These are phyloP conservation scores for Augochlora pura DNA, from an alignment of 1,140 invertebrate species.

Conservation along the genomic window DNA sequence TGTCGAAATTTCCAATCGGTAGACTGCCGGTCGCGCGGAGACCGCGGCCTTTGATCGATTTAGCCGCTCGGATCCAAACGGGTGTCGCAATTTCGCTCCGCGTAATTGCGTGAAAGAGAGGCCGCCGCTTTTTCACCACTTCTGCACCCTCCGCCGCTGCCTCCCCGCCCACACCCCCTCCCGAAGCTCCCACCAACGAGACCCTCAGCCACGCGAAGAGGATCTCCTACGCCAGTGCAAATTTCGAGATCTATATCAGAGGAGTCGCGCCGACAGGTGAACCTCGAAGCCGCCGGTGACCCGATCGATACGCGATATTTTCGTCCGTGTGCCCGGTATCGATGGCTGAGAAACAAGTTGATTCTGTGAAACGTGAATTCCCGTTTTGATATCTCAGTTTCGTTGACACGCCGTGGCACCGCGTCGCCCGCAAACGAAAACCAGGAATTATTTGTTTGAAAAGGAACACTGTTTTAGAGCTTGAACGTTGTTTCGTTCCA, in stretches of 20 bases:
- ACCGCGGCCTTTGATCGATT: slow-evolving; percentile 58
- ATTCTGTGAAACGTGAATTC: background rate
- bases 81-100: slow-evolving; percentile 55
- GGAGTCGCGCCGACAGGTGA: slow-evolving; percentile 20
- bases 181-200: background rate
- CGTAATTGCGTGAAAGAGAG: slow-evolving; percentile 61
- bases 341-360: background rate
- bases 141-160: background rate
- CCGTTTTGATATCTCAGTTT: no score
- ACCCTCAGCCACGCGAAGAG: slow-evolving; percentile 7
- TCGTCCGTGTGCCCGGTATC: background rate
- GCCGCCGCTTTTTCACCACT: slow-evolving; percentile 34
- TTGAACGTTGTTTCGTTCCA: no score
- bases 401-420: no score
- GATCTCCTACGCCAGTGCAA: slow-evolving; percentile 1
- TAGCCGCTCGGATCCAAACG: slow-evolving; percentile 49
- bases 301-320: slow-evolving; percentile 3
- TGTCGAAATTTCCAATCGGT: slow-evolving; percentile 60
- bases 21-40: slow-evolving; percentile 47
- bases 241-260: slow-evolving; percentile 43
- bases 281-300: background rate
- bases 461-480: no score
- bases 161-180: no score
- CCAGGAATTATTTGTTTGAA: no score
- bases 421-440: no score